A percentile compares a stretch with the other conserved stretches of the same genome.
These are phyloP conservation scores for Austrofundulus limnaeus DNA, from an alignment of 2,113 vertebrate genomes.

Conservation along the genomic window DNA sequence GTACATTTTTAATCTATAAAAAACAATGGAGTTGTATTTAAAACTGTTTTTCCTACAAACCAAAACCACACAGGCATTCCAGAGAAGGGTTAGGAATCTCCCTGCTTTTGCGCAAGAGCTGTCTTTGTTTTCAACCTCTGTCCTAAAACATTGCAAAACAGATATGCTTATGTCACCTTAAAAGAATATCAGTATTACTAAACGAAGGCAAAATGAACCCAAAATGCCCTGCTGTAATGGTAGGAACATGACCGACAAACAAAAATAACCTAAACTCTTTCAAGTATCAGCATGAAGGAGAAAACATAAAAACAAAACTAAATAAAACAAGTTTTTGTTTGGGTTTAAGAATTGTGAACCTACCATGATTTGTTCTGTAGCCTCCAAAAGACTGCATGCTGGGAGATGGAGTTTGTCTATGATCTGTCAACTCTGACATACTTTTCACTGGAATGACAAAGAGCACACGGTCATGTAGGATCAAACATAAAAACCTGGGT, in stretches of 20 bases:
- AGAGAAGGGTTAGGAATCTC: slow-evolving; percentile 48
- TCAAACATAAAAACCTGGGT: not conserved
- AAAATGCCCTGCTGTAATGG: slow-evolving; percentile 10
- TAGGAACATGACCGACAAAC: slow-evolving; percentile 9
- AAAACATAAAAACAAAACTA: too few species aligned
- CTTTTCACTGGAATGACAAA: slow-evolving; percentile 70
- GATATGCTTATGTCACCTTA: slow-evolving; percentile 2
- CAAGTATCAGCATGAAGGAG: too few species aligned
- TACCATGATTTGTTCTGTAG: slow-evolving; percentile 72
- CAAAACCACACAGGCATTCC: slow-evolving; percentile 34
- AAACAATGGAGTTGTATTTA: slow-evolving; percentile 28
- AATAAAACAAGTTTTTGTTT: too few species aligned
- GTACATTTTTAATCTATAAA: slow-evolving; percentile 21
- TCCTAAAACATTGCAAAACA: slow-evolving; percentile 16
- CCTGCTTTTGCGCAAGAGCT: slow-evolving; percentile 15
- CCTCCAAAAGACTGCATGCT: slow-evolving; percentile 60
- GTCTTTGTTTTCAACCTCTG: slow-evolving; percentile 34
- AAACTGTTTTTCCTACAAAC: slow-evolving; percentile 20
- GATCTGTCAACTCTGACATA: slow-evolving; percentile 61
- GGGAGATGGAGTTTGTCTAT: slow-evolving; percentile 62
- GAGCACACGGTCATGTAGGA: not conserved
- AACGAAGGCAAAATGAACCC: slow-evolving; percentile 6
- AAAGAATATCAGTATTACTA: slow-evolving; percentile 45
- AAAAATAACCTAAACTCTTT: not conserved
- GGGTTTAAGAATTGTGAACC: slow-evolving; percentile 2